Conservation (phyloP, 1,140 invertebrate genomes). For the Stegodyphus mimosarum region DNA sequence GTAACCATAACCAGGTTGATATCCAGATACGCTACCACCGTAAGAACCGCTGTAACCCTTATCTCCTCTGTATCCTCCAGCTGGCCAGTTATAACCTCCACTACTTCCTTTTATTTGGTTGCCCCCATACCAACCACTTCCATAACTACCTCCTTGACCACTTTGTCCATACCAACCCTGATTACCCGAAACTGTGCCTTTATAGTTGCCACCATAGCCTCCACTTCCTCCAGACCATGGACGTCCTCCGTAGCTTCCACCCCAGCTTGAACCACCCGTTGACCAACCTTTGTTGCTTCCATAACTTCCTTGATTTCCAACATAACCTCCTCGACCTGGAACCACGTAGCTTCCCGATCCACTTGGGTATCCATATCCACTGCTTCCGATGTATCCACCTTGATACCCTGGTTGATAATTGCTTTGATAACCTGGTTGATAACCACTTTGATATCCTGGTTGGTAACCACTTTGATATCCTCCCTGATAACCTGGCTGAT, state of each 20-base stretch:
- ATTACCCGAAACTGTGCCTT: neutral
- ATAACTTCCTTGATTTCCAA: neutral
- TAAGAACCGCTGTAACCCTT: neutral
- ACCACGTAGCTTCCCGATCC: neutral
- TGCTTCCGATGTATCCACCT: neutral
- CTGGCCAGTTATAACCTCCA: neutral
- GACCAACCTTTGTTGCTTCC: slow-evolving; percentile 14
- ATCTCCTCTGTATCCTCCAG: neutral
- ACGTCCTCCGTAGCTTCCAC: neutral
- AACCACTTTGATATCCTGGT: neutral
- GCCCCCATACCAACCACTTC: neutral
- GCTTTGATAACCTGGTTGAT: neutral
- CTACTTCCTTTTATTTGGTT: neutral
- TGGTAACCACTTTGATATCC: neutral
- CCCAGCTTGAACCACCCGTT: neutral
- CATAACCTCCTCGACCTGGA: neutral
- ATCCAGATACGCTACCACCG: neutral
- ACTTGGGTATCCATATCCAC: neutral
- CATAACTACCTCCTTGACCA: neutral
- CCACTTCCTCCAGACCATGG: neutral
- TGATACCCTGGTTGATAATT: neutral
- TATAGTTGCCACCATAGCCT: neutral
- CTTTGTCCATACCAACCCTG: neutral
- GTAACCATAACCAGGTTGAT: neutral
- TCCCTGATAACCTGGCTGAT: neutral